A percentile compares a stretch with the other conserved stretches of the same genome.
phyloP scores from a whole-genome alignment of 2,113 vertebrate genomes.

The Pedionomus torquatus region DNA sequence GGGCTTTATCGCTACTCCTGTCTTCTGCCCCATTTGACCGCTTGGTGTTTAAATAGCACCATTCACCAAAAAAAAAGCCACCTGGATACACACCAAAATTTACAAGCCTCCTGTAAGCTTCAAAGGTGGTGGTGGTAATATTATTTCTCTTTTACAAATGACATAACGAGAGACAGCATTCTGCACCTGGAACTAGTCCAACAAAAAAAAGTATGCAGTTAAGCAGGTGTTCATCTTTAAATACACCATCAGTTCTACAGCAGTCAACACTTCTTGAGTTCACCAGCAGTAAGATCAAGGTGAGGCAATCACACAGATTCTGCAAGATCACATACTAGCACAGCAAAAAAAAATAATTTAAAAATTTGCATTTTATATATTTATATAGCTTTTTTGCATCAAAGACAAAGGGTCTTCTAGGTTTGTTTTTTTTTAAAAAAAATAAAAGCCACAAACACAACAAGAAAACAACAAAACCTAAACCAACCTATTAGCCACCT shows the following conservation, averaged over 20 bases:
- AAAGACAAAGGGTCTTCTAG: background rate
- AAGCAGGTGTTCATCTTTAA: background rate
- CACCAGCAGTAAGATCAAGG: background rate
- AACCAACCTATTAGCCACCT: background rate
- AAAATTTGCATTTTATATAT: background rate
- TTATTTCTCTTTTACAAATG: background rate
- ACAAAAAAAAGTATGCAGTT: background rate
- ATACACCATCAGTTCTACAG: background rate
- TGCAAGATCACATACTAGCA: background rate
- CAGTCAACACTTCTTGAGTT: background rate
- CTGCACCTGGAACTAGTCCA: background rate
- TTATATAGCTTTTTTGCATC: background rate
- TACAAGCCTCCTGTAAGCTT: background rate
- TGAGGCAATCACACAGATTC: background rate
- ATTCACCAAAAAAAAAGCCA: background rate
- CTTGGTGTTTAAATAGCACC: background rate
- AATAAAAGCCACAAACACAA: background rate
- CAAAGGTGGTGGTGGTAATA: background rate
- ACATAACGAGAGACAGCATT: background rate
- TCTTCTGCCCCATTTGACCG: background rate
- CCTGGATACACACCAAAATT: background rate
- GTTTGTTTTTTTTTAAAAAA: background rate
- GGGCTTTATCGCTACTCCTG: rapidly evolving
- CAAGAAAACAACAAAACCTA: background rate
- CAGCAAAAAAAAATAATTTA: background rate